These are phyloP conservation scores for Plagodis pulveraria DNA, from an alignment of 2,888 invertebrate species.

Conservation along the genomic window DNA sequence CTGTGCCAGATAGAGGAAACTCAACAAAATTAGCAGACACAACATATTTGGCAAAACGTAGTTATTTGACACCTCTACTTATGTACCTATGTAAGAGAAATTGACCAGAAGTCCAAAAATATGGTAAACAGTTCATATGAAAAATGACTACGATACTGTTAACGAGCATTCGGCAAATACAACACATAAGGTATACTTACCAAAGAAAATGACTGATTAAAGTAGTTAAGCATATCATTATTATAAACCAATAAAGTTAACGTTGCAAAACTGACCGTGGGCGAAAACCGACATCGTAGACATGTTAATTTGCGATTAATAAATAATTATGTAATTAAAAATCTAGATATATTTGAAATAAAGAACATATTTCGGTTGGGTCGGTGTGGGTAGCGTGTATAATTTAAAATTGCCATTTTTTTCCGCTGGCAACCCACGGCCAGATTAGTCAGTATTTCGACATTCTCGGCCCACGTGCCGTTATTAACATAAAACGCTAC, in stretches of 20 bases:
- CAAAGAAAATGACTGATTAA: constrained; percentile 29
- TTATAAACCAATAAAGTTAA: constrained; percentile 38
- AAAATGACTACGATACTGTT: constrained; percentile 57
- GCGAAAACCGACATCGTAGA: constrained; percentile 53
- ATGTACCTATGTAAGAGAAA: constrained; percentile 38
- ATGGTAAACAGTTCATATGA: constrained; percentile 51
- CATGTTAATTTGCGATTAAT: constrained; percentile 50
- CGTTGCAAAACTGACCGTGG: constrained; percentile 49
- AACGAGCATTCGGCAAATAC: constrained; percentile 53
- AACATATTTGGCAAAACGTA: no score
- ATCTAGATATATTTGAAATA: constrained; percentile 65
- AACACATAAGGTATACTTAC: background rate
- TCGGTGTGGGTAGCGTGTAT: constrained; percentile 78
- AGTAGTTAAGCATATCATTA: constrained; percentile 25
- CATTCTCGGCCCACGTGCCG: constrained; percentile 73
- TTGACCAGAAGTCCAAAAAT: constrained; percentile 54
- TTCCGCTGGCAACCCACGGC: constrained; percentile 75
- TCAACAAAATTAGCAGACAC: no score
- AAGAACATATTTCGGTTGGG: constrained; percentile 60
- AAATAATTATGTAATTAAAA: constrained; percentile 80
- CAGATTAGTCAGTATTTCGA: constrained; percentile 83
- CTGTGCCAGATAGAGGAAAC: no score
- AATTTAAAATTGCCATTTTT: constrained; percentile 83
- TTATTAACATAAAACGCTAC: constrained; percentile 82
- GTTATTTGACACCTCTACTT: no score